These are phyloP conservation scores for Anabacerthia variegaticeps DNA, from an alignment of 2,797 vertebrate species.

Conservation along the genomic window DNA sequence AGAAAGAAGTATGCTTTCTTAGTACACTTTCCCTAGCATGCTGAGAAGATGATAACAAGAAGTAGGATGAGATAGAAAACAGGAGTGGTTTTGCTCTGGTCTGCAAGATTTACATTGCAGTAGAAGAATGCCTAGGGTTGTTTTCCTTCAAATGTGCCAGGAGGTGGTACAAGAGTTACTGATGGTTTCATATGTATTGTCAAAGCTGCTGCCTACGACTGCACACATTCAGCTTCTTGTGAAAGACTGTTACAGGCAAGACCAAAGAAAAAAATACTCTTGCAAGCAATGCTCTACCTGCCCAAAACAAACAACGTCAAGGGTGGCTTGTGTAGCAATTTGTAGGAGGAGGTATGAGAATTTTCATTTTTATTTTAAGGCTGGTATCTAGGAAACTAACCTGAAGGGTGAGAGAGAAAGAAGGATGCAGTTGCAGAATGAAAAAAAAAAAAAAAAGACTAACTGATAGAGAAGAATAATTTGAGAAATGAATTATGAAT, in stretches of 20 bases:
- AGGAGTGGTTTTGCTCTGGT: constrained; percentile 2
- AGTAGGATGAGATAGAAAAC: background rate
- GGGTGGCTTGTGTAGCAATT: constrained; percentile 13
- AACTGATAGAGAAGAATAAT: background rate
- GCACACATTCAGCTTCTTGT: constrained; percentile 24
- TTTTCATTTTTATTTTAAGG: background rate
- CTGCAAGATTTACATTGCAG: constrained; percentile 11
- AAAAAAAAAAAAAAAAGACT: background rate
- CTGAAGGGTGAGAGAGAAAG: background rate
- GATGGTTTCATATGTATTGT: background rate
- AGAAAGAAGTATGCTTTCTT: background rate
- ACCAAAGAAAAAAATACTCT: constrained; percentile 23
- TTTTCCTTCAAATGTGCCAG: constrained; percentile 46
- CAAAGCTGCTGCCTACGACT: constrained; percentile 34
- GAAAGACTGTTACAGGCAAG: constrained; percentile 37
- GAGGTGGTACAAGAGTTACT: background rate
- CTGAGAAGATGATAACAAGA: background rate
- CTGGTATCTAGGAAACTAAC: constrained; percentile 23
- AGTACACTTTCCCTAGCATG: background rate
- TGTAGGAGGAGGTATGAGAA: background rate
- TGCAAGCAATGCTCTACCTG: constrained; percentile 8
- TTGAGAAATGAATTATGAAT: background rate
- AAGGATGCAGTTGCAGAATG: background rate
- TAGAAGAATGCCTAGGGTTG: constrained; percentile 20
- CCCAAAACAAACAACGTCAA: constrained; percentile 29